These are phyloP conservation scores for Lathamus discolor DNA, from an alignment of 2,113 vertebrate species.

Conservation along the genomic window DNA sequence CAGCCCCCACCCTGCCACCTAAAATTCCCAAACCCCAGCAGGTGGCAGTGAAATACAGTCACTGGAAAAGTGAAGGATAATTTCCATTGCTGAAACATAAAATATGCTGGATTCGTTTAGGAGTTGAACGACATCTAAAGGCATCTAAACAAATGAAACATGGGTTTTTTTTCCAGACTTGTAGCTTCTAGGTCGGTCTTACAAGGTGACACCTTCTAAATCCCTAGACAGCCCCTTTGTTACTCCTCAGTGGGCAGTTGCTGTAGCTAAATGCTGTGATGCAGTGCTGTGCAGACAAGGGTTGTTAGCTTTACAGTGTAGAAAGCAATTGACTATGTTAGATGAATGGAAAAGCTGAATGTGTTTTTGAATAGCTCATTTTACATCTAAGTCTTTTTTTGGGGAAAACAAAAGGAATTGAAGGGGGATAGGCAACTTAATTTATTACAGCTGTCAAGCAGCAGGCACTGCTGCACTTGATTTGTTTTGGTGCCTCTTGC, in stretches of 20 bases:
- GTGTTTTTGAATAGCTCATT: constrained; percentile 51
- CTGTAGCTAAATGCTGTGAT: neutral
- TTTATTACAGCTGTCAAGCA: constrained; percentile 51
- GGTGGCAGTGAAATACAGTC: constrained; percentile 55
- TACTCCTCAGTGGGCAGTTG: neutral
- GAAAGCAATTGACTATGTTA: neutral
- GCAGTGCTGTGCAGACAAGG: neutral
- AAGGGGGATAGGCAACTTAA: constrained; percentile 30
- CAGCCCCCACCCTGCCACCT: no score
- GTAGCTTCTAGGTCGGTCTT: neutral
- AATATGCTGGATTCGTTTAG: neutral
- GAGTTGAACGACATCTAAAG: neutral
- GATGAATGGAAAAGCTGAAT: constrained; percentile 43
- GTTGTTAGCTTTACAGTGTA: neutral
- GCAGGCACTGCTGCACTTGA: neutral
- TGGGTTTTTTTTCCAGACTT: constrained; percentile 18
- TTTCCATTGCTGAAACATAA: neutral
- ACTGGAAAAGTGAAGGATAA: neutral
- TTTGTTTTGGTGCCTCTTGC: neutral
- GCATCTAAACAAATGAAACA: constrained; percentile 30
- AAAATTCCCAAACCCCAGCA: constrained; percentile 19
- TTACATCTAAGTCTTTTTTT: constrained; percentile 41
- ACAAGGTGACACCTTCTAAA: neutral
- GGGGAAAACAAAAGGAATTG: constrained; percentile 28
- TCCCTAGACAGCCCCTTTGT: neutral